Base-by-base conservation (phyloP, 2,113 vertebrate species). In the Dromaius novaehollandiae region DNA sequence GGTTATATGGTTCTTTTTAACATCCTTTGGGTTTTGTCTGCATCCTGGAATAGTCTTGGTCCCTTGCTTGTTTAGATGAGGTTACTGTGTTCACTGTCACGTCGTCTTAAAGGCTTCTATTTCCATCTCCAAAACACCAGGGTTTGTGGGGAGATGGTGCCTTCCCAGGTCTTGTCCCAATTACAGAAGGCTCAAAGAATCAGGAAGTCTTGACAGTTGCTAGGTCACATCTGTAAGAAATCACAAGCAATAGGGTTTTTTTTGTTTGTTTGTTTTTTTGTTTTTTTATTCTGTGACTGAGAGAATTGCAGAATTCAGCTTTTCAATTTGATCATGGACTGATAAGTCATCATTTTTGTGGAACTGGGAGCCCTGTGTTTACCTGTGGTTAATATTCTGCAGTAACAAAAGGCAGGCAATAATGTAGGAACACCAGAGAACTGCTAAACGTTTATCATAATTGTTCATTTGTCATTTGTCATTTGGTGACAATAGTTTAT, bases 351-450 rank as follows among this genome's bases (percentile, higher is more conserved):
- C 30, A 46, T 19, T 60, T 24, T 48, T 32, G 65, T 30, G 73
- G 19, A 77, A 32, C 18, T 65, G 6, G 15, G 18, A 38, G 15
- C 3, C 2, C 64, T 76, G 2, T 51, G 5, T 76, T 81, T 90
- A 13, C 71, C 25, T 8, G 28, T 9, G 0, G 0, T 38, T 63
- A 5, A 22, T 38, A 50, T 66, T 82, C 26, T 44, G 11, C 34
- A 64, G 8, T 51, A 73, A 46, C 10, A 51, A 44, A 77, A 88
- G 34, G 6, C 10, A 48, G 36, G 19, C 32, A 83, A 14, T 28
- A 6, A 28, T 10, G 6, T 61, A 17, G 48, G 13, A 63, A 48
- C 32, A 3, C 64, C 21, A 86, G 38, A n/a, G 81, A 83, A 21
- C 7, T 60, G 18, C 8, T 50, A 20, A 76, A n/a, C 32, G 14